phyloP scores from a whole-genome alignment of 2,888 invertebrate species.

The Diloba caeruleocephala region DNA sequence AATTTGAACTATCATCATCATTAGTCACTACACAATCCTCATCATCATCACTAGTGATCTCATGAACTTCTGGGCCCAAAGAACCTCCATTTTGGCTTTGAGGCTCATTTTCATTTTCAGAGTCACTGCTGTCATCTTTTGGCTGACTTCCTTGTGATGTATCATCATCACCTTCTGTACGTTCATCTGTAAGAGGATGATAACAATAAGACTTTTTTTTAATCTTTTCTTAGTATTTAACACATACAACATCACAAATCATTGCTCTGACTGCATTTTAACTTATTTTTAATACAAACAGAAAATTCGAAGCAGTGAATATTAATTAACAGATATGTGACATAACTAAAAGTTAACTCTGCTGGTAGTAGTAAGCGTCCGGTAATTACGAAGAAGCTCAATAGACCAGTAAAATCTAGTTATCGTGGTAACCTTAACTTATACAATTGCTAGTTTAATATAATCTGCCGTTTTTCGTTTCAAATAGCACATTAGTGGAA shows the following conservation, averaged over 20 bases:
- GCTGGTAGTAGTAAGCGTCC: constrained; percentile 59
- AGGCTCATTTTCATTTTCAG: constrained; percentile 76
- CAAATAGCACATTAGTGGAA: constrained; percentile 56
- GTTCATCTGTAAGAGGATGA: constrained; percentile 76
- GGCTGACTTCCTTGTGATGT: constrained; percentile 86
- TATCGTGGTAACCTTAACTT: constrained; percentile 78
- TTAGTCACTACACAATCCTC: constrained; percentile 88
- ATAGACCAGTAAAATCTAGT: constrained; percentile 73
- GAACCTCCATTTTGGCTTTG: constrained; percentile 82
- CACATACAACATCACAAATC: constrained; percentile 27
- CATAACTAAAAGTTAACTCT: constrained; percentile 54
- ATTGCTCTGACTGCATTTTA: constrained; percentile 6
- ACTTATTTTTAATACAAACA: constrained; percentile 21
- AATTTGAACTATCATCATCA: constrained; percentile 87
- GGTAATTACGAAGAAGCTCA: constrained; percentile 73
- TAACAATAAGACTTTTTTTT: too few species aligned
- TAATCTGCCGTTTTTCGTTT: constrained; percentile 53
- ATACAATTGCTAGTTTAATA: constrained; percentile 59
- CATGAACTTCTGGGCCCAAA: constrained; percentile 84
- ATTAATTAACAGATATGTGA: constrained; percentile 25
- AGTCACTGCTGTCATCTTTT: constrained; percentile 84
- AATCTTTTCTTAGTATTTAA: background rate
- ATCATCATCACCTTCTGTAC: constrained; percentile 86
- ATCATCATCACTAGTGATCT: constrained; percentile 88
- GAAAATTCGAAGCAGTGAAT: constrained; percentile 26